These are phyloP conservation scores for Chaenocephalus aceratus DNA, from an alignment of 2,113 vertebrate species.

Conservation along the genomic window DNA sequence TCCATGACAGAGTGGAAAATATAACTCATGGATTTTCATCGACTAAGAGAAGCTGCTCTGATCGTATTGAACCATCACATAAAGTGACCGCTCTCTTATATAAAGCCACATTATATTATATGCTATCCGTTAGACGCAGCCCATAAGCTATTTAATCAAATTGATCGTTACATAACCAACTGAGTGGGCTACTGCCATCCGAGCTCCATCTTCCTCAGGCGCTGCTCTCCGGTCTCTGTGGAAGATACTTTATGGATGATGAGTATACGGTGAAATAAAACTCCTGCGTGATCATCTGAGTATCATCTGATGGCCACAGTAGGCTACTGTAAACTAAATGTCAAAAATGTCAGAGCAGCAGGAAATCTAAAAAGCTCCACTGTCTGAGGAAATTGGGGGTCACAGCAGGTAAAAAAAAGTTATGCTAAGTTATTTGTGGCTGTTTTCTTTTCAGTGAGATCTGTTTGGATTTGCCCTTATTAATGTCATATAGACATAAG, in stretches of 20 bases:
- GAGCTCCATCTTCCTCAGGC: conserved; percentile 70
- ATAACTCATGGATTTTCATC: conserved; percentile 7
- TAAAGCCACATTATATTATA: conserved; percentile 59
- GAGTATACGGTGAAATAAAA: conserved; percentile 63
- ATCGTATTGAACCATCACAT: conserved; percentile 35
- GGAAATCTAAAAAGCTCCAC: conserved; percentile 26
- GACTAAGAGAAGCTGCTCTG: conserved; percentile 2
- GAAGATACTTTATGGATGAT: conserved; percentile 71
- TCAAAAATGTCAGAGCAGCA: conserved; percentile 20
- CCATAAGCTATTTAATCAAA: conserved; percentile 76
- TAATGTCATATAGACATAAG: conserved; percentile 7
- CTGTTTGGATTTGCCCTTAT: conserved; percentile 11
- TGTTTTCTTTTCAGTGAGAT: conserved; percentile 1
- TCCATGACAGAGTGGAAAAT: conserved; percentile 32
- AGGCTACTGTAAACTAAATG: conserved; percentile 16
- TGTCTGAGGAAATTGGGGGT: conserved; percentile 9
- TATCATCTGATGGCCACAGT: conserved; percentile 56
- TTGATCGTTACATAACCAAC: conserved; percentile 78
- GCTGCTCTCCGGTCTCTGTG: conserved; percentile 51
- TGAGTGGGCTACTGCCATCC: conserved; percentile 73
- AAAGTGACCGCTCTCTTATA: conserved; percentile 60
- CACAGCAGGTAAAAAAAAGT: conserved; percentile 40
- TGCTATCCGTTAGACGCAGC: conserved; percentile 60
- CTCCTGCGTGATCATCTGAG: conserved; percentile 58
- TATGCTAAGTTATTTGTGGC: conserved; percentile 1